Percentiles rank a stretch among this genome's conserved stretches.
Conservation (phyloP, 2,888 invertebrate species). For the Ernsta delagoae region DNA sequence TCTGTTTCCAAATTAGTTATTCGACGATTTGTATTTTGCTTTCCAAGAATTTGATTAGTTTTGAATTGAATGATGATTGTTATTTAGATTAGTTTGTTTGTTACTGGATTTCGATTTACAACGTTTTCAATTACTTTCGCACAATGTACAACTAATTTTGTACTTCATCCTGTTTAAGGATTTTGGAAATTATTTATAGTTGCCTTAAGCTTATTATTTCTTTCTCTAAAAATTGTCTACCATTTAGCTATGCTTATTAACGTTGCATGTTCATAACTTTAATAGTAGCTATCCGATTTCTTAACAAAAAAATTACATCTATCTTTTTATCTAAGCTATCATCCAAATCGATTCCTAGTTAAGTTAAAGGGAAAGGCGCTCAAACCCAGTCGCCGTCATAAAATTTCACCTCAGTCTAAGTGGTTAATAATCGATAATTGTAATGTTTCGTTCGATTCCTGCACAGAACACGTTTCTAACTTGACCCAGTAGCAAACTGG, state of each 20-base stretch:
- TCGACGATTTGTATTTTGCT: slow-evolving; percentile 16
- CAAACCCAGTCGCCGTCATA: slow-evolving; percentile 42
- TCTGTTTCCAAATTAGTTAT: slow-evolving; percentile 26
- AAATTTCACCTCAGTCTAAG: slow-evolving; percentile 65
- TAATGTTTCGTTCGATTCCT: slow-evolving; percentile 63
- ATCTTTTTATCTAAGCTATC: slow-evolving; percentile 7
- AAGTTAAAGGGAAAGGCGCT: slow-evolving; percentile 30
- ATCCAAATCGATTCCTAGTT: slow-evolving; percentile 21
- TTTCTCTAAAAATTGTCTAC: background rate
- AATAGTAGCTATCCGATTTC: background rate
- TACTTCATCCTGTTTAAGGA: background rate
- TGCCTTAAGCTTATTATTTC: background rate
- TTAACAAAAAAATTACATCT: background rate
- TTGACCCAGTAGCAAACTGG: slow-evolving; percentile 66
- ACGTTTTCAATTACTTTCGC: background rate
- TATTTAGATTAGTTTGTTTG: slow-evolving; percentile 26
- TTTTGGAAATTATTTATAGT: background rate
- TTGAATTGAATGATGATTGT: slow-evolving; percentile 18
- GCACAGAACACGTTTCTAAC: slow-evolving; percentile 64
- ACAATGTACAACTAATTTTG: background rate
- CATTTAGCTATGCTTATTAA: background rate
- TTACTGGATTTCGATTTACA: slow-evolving; percentile 16
- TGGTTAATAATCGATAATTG: slow-evolving; percentile 75
- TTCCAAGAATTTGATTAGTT: slow-evolving; percentile 15
- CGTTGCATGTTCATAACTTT: background rate